phyloP scores from a whole-genome alignment of 2,113 vertebrate species.

The Puffinus mauretanicus region DNA sequence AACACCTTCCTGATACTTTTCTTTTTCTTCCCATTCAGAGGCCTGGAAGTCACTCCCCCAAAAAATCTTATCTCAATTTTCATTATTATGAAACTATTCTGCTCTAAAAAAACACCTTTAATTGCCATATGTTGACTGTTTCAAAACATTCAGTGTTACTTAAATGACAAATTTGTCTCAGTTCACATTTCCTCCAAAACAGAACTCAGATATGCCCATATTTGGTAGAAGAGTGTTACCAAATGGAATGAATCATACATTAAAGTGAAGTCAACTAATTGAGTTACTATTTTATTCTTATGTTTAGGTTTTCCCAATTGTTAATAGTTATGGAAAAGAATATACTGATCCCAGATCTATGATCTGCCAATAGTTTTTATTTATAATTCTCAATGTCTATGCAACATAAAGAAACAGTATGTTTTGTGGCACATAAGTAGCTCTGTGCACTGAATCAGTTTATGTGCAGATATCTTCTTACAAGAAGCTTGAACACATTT shows the following conservation, averaged over 20 bases:
- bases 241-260: constrained; percentile 41
- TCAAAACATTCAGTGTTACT: neutral
- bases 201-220: neutral
- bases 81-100: neutral
- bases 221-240: neutral
- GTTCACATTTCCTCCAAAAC: neutral
- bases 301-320: neutral
- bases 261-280: constrained; percentile 14
- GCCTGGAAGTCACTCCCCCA: neutral
- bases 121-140: neutral
- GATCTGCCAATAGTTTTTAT: neutral
- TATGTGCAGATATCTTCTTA: neutral
- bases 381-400: neutral
- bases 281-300: neutral
- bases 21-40: neutral
- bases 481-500: neutral
- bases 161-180: neutral
- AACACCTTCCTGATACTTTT: neutral
- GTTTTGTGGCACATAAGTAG: neutral
- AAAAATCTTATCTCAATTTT: neutral
- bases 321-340: neutral
- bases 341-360: neutral
- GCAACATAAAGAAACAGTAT: neutral
- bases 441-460: neutral
- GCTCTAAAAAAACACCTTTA: neutral